A percentile compares a stretch with the other conserved stretches of the same genome.
Evolutionary conservation across 2,113 vertebrate species (phyloP).

Genomic region (Phocoena phocoena): DNA sequence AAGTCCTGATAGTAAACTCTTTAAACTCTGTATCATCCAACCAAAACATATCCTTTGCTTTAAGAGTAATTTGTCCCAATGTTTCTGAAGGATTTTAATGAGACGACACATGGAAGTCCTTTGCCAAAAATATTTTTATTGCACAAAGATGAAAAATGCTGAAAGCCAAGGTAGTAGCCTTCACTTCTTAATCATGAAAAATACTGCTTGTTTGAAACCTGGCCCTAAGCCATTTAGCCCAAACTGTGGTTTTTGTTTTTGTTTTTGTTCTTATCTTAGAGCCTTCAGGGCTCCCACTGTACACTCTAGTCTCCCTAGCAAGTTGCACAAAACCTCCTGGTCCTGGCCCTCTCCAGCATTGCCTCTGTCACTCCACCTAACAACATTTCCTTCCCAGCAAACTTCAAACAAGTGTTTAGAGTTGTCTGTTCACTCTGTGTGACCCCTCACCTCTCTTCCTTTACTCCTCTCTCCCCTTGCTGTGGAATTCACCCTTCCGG

Average conservation of each 20-base stretch:
- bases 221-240: not conserved
- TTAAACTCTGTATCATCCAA: not conserved
- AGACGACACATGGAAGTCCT: not conserved
- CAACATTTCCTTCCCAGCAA: not conserved
- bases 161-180: not conserved
- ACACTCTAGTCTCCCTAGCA: not conserved
- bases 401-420: not conserved
- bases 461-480: not conserved
- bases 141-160: not conserved
- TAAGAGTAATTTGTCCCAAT: not conserved
- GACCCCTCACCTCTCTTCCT: not conserved
- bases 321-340: not conserved
- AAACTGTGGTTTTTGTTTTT: not conserved
- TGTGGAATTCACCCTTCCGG: not conserved
- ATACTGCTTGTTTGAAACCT: not conserved
- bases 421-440: not conserved
- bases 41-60: not conserved
- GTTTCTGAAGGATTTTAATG: slow-evolving; percentile 4
- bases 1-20: not conserved
- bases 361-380: not conserved
- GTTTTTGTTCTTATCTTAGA: not conserved
- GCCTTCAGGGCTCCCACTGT: not conserved
- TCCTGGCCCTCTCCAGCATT: not conserved
- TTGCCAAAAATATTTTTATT: not conserved
- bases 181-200: not conserved